Evolutionary conservation across 2,888 invertebrate genomes (phyloP), one percentile per base, ranked within the genome.

Genomic region (Diogma glabrata): DNA sequence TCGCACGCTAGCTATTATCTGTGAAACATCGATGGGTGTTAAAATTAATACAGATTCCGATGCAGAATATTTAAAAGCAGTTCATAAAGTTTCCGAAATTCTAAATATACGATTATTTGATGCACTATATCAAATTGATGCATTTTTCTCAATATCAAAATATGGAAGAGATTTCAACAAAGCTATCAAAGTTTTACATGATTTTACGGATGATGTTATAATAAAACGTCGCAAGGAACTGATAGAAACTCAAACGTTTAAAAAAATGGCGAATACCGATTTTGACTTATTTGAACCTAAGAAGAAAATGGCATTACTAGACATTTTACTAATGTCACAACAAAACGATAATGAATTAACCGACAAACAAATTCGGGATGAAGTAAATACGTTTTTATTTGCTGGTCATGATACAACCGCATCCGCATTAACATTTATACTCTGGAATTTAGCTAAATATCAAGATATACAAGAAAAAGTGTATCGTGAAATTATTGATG

Each of bases 11-110:
- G 67, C 67, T 50, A 62, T 64, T 38, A 68, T 68, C 22, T 66
- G 66, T 48, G 67, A 90, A 70, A 84, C 88, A 12, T 84, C 90
- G 6, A 91, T 92, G 90, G 91, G 89, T 2, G 76, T 80, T 24
- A 75, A 76, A 51, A 73, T 87, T 5, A 74, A 84, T 61, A 85
- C 87, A 0, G 70, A 82, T 59, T 71, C 72, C 22, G 75, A 82
- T 49, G 81, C 83, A 1, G 76, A 79, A 57, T 89, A 88, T 63
- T 84, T 87, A 0, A 72, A 74, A 57, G 79, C 83, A 6, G 81
- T 17, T 49, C 22, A 30, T 22, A 48, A 24, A 20, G 30, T 22
- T 12, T 12, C 48, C 22, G 17, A 24, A 20, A 30, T 48, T 1
- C 19, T 33, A n/a, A 22, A 30, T 33, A 19, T 14, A 22, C 48